phyloP scores from a whole-genome alignment of 2,797 vertebrate genomes.

The Hafferia zeledoni region DNA sequence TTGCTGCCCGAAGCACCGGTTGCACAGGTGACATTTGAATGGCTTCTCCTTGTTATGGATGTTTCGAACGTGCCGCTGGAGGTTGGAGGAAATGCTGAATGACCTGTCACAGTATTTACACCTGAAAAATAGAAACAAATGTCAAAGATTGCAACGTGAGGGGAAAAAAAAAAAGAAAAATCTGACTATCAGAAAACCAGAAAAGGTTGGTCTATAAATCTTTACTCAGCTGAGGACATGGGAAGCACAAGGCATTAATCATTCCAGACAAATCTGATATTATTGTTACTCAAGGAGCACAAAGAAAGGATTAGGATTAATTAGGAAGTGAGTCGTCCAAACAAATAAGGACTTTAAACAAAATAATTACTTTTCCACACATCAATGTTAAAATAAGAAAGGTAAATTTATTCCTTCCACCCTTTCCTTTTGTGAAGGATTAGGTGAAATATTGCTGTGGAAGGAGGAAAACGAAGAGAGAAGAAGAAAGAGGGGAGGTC shows the following conservation, averaged over 20 bases:
- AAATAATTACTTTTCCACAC: conserved; percentile 31
- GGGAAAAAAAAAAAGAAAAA: neutral
- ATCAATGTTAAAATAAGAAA: neutral
- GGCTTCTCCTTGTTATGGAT: conserved; percentile 95
- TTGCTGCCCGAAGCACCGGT: conserved; percentile 91
- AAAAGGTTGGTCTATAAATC: conserved; percentile 49
- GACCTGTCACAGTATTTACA: conserved; percentile 94
- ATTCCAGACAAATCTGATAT: conserved; percentile 52
- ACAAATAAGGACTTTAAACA: conserved; percentile 13
- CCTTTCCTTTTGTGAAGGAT: neutral
- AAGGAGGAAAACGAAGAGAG: neutral
- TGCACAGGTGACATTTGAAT: conserved; percentile 90
- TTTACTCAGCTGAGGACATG: neutral
- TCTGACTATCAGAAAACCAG: neutral
- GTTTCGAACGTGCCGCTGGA: conserved; percentile 89
- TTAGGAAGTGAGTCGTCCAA: conserved; percentile 1
- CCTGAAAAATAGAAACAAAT: conserved; percentile 70
- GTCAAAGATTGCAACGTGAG: neutral
- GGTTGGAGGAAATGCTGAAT: conserved; percentile 93
- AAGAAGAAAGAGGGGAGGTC: neutral
- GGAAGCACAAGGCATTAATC: conserved; percentile 42
- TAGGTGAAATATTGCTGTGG: neutral
- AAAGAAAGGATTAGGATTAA: conserved; percentile 59
- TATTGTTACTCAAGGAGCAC: conserved; percentile 39
- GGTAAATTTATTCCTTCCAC: neutral